These are phyloP conservation scores for Yponomeuta sedellus DNA, from an alignment of 2,888 invertebrate species.

Conservation along the genomic window DNA sequence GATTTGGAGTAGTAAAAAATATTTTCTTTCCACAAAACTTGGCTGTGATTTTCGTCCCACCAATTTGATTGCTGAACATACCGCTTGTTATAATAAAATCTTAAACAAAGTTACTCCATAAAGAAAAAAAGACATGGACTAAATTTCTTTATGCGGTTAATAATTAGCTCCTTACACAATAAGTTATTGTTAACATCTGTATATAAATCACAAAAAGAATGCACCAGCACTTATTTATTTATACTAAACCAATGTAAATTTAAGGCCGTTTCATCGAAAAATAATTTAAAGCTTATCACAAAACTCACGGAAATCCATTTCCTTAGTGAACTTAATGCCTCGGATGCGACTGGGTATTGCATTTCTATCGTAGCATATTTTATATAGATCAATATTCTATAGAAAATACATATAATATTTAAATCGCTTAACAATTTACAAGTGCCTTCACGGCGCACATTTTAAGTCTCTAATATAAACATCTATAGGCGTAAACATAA, in stretches of 20 bases:
- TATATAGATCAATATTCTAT: neutral
- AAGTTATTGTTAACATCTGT: slow-evolving; percentile 37
- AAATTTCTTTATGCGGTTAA: slow-evolving; percentile 19
- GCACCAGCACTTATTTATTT: slow-evolving; percentile 50
- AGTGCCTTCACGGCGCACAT: slow-evolving; percentile 10
- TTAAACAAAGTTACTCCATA: slow-evolving; percentile 15
- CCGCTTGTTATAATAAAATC: neutral
- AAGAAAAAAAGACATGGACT: slow-evolving; percentile 15
- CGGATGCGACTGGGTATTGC: slow-evolving; percentile 9
- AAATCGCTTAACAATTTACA: neutral
- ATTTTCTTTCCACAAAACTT: neutral
- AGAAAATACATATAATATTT: slow-evolving; percentile 3
- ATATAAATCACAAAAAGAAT: slow-evolving; percentile 63
- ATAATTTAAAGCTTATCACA: slow-evolving; percentile 74
- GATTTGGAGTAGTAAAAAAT: neutral
- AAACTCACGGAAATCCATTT: slow-evolving; percentile 43
- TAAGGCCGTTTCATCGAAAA: slow-evolving; percentile 50
- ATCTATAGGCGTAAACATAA: slow-evolving; percentile 14
- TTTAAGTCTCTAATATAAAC: slow-evolving; percentile 10
- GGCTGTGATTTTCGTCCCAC: no score
- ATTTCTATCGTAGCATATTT: slow-evolving; percentile 11
- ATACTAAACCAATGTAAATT: slow-evolving; percentile 47
- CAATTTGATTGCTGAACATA: neutral
- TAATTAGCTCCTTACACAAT: slow-evolving; percentile 27
- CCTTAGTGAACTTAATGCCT: slow-evolving; percentile 29